These are phyloP conservation scores for Venustaconcha ellipsiformis DNA, from an alignment of 1,140 invertebrate species.

Conservation along the genomic window DNA sequence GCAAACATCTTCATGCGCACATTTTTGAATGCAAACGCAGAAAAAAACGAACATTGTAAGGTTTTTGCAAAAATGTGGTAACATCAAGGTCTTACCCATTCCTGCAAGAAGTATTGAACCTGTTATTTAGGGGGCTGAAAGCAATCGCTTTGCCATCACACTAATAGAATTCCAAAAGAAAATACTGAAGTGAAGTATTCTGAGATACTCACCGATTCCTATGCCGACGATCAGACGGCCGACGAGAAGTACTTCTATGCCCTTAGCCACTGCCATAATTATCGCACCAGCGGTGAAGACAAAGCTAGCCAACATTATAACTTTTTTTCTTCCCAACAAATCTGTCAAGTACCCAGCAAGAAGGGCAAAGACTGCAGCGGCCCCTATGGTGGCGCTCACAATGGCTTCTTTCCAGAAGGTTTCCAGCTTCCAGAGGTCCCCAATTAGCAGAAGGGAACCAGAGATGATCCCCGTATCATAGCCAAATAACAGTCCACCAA, in stretches of 20 bases:
- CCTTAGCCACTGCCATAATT: constrained; percentile 47
- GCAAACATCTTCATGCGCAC: no score
- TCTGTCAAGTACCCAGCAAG: constrained; percentile 54
- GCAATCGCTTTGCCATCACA: no score
- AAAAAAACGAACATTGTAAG: no score
- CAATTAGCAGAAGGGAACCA: constrained; percentile 74
- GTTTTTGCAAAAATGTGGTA: no score
- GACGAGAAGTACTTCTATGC: constrained; percentile 51
- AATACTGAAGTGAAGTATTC: not conserved
- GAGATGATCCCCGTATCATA: constrained; percentile 79
- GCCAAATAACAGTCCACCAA: constrained; percentile 77
- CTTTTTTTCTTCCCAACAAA: constrained; percentile 50
- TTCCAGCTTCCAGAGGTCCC: constrained; percentile 49
- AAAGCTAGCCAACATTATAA: constrained; percentile 59
- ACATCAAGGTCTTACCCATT: no score
- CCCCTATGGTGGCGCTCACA: constrained; percentile 57
- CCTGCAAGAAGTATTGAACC: no score
- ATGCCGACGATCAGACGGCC: constrained; percentile 60
- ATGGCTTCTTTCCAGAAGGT: constrained; percentile 55
- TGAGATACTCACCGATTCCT: constrained; percentile 59
- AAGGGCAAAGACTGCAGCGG: constrained; percentile 57
- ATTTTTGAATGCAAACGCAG: no score
- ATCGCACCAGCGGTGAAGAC: constrained; percentile 58
- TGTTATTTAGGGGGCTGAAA: no score
- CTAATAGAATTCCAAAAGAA: not conserved